These are phyloP conservation scores for Gryllus bimaculatus DNA, from an alignment of 1,140 invertebrate species.

Conservation along the genomic window DNA sequence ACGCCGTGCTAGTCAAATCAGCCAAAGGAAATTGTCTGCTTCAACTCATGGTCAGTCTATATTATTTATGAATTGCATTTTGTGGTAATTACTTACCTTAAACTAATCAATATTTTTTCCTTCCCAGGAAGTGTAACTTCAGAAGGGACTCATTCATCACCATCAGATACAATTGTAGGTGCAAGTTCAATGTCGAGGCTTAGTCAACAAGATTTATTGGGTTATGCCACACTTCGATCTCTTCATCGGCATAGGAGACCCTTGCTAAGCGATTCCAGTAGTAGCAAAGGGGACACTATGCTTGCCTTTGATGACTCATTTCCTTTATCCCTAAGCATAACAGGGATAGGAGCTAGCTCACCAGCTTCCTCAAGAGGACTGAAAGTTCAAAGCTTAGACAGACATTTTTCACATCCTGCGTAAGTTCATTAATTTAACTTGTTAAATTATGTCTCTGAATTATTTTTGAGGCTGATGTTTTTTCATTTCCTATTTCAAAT, in stretches of 20 bases:
- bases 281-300: neutral
- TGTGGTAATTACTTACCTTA: neutral
- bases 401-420: conserved; percentile 15
- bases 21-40: conserved; percentile 20
- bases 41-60: conserved; percentile 42
- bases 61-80: neutral
- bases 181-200: conserved; percentile 46
- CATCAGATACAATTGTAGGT: conserved; percentile 10
- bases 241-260: conserved; percentile 56
- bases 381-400: conserved; percentile 18
- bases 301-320: conserved; percentile 11
- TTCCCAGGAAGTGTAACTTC: conserved; percentile 11
- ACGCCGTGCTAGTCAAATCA: neutral
- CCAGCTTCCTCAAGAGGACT: neutral
- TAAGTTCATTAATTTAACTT: conserved; percentile 4
- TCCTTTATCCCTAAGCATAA: neutral
- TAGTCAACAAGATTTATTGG: conserved; percentile 63
- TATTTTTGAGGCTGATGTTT: neutral
- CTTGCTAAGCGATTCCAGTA: conserved; percentile 29
- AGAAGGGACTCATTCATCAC: conserved; percentile 7
- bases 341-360: neutral
- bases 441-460: too few relatives aligned
- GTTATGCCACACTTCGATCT: conserved; percentile 68
- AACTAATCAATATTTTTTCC: neutral
- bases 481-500: too few relatives aligned